Evolutionary conservation across 2,888 invertebrate genomes (phyloP), one percentile per base, ranked within the genome.

Genomic region (Crioceris asparagi): DNA sequence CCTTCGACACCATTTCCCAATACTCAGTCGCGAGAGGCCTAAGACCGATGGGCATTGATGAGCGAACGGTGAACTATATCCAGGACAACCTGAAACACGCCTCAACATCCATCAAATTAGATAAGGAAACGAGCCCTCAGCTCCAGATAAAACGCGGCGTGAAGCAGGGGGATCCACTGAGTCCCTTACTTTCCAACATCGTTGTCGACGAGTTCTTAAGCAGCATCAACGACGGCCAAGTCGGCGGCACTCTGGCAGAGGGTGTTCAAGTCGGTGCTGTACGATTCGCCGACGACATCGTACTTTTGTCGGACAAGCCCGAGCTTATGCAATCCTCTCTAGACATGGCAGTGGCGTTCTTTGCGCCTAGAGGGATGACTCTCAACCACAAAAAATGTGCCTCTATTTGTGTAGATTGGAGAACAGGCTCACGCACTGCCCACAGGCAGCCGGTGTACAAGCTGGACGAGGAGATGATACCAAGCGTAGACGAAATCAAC

Each of bases 131-230:
- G 1, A 32, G 14, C 2, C 32, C 26, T 1, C 14, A 25, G 8
- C 46, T 56, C 6, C 17, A 3, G 2, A 40, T 53, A 3, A 32
- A 12, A 1, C 49, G 57, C 16, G 62, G 63, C 1, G 64, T 65
- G 2, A 53, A 59, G 7, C 66, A 66, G 45, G 65, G 64, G 0
- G 62, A 64, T 40, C 62, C 61, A 1, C 42, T 65, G 10, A 59
- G 60, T 10, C 52, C 54, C 0, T 2, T 51, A 0, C 36, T 52
- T 0, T 53, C 57, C 18, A 53, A 53, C 18, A 11, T 53, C 2
- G 48, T 56, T 0, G 32, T 56, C 11, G 54, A 55, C 35, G 50
- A 53, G 26, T 43, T 55, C 1, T 36, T 53, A n/a, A 6, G 6
- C 7, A 3, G 4, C 10, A 14, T 26, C 16, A 29, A 35, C 17